Conservation (phyloP, 92 coral and sea anemone species). For the Heliopora coerulea region DNA sequence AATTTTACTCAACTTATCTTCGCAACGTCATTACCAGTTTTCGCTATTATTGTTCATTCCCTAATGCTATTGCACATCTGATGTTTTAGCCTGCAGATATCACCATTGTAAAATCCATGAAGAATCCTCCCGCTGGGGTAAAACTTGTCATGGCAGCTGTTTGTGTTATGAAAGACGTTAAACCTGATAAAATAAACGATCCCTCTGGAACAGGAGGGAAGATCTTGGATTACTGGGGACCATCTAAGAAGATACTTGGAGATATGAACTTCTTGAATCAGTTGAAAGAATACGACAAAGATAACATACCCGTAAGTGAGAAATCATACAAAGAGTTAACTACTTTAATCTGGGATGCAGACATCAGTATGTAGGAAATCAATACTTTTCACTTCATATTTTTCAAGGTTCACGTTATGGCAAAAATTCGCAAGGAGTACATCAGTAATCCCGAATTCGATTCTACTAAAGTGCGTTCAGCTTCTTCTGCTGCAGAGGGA, state of each 20-base stretch:
- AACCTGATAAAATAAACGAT: constrained; percentile 93
- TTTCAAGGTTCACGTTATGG: constrained; percentile 80
- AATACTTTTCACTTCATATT: background rate
- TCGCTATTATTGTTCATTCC: no score
- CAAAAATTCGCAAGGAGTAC: constrained; percentile 97
- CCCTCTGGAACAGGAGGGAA: constrained; percentile 99
- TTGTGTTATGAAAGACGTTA: constrained; percentile 95
- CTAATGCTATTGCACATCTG: no score
- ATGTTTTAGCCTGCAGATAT: constrained; percentile 96
- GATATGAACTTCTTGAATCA: constrained; percentile 91
- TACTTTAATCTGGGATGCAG: no score
- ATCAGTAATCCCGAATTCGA: constrained; percentile 98
- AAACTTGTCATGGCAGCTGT: constrained; percentile 99
- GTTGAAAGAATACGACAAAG: constrained; percentile 92
- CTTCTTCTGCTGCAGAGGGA: constrained; percentile 99
- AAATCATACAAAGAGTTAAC: no score
- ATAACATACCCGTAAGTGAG: constrained; percentile 87
- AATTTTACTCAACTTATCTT: no score
- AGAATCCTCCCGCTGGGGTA: constrained; percentile 97
- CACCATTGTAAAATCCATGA: constrained; percentile 96
- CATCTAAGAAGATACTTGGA: constrained; percentile 93
- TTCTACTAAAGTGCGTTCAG: constrained; percentile 92
- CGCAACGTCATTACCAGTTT: no score
- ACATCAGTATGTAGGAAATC: background rate
- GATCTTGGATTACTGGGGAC: constrained; percentile 97